phyloP scores from a whole-genome alignment of 1,140 invertebrate species.

The Polypedilum pembai region DNA sequence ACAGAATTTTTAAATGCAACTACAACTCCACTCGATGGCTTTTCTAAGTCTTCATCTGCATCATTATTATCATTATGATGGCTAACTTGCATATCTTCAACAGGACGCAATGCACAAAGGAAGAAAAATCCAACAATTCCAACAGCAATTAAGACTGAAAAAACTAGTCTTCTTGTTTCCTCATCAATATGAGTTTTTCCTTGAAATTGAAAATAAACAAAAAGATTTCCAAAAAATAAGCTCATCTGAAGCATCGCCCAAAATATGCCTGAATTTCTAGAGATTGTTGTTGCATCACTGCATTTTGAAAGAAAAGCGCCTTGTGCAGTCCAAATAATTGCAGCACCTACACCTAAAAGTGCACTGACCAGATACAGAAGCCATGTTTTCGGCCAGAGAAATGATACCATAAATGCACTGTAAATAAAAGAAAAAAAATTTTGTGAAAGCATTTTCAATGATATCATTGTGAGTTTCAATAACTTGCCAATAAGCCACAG shows the following conservation, averaged over 20 bases:
- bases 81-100: slow-evolving; percentile 49
- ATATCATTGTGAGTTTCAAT: neutral
- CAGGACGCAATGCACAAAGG: slow-evolving; percentile 55
- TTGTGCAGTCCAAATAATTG: slow-evolving; percentile 84
- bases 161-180: slow-evolving; percentile 61
- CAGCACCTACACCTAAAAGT: slow-evolving; percentile 81
- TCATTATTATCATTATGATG: slow-evolving; percentile 49
- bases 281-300: slow-evolving; percentile 77
- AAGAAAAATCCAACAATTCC: slow-evolving; percentile 61
- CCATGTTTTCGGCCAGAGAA: slow-evolving; percentile 74
- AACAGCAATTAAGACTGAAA: slow-evolving; percentile 63
- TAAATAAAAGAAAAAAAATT: slow-evolving; percentile 38
- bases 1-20: slow-evolving; percentile 67
- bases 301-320: slow-evolving; percentile 90
- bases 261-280: slow-evolving; percentile 88
- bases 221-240: slow-evolving; percentile 87
- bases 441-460: neutral
- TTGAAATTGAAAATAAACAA: slow-evolving; percentile 85
- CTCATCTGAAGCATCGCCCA: slow-evolving; percentile 92
- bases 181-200: slow-evolving; percentile 59
- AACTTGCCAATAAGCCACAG: slow-evolving; percentile 62
- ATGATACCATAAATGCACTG: slow-evolving; percentile 71
- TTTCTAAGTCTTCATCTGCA: slow-evolving; percentile 47
- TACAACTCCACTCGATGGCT: slow-evolving; percentile 50
- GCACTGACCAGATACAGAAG: slow-evolving; percentile 77